These are phyloP conservation scores for Bursaphelenchus okinawaensis DNA, from an alignment of 2,888 invertebrate genomes.

Conservation along the genomic window DNA sequence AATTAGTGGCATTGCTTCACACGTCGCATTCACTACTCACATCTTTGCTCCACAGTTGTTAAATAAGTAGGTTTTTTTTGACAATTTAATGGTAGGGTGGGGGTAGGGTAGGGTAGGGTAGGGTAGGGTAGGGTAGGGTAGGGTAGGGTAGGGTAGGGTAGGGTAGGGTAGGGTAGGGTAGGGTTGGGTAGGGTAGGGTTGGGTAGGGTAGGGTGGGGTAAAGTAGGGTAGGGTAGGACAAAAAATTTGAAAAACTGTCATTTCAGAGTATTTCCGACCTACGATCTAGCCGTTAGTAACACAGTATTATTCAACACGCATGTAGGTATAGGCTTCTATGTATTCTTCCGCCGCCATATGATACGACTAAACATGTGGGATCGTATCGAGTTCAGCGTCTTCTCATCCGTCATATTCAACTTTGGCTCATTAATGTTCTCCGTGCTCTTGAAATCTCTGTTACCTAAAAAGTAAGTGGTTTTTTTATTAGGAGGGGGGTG, in stretches of 20 bases:
- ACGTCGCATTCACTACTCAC: constrained; percentile 47
- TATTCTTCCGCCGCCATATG: constrained; percentile 60
- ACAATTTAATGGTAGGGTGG: neutral
- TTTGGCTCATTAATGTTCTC: constrained; percentile 82
- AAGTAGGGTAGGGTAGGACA: neutral
- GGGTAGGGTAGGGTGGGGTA: neutral
- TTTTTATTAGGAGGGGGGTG: no score
- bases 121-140: neutral
- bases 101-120: neutral
- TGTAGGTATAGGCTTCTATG: constrained; percentile 75
- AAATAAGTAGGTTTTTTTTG: constrained; percentile 25
- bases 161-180: neutral
- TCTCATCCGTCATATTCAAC: constrained; percentile 71
- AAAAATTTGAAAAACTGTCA: neutral
- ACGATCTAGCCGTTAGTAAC: constrained; percentile 63
- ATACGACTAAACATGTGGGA: constrained; percentile 43
- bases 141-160: neutral
- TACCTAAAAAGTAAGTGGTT: constrained; percentile 67
- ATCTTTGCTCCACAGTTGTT: constrained; percentile 46
- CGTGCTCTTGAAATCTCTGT: constrained; percentile 75
- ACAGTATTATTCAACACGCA: constrained; percentile 74
- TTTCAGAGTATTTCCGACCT: constrained; percentile 58
- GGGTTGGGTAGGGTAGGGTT: neutral
- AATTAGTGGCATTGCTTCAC: constrained; percentile 45
- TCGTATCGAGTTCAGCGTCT: constrained; percentile 58